Base-by-base conservation (phyloP, 2,888 invertebrate species). In the Calliopum simillimum region DNA sequence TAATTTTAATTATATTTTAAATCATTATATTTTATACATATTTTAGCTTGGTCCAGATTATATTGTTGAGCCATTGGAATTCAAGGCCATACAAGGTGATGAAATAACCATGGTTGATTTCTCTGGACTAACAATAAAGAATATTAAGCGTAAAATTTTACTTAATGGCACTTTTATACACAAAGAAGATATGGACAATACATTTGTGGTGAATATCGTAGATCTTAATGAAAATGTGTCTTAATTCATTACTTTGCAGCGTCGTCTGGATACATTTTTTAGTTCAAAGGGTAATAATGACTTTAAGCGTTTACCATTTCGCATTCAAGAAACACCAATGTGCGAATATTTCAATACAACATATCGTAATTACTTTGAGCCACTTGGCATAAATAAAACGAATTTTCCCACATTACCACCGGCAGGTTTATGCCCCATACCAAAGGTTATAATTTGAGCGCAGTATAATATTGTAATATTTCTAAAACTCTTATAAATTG, bases 371-470 rank as follows among this genome's bases (percentile, higher is more conserved):
- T 71, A 66, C 33, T 46, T 64, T 19, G 68, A 64, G 33, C 67
- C 70, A 12, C 23, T 33, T 14, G 65, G 68, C 16, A 59, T 33
- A 4, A 49, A 16, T 14, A 33, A 69, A 46, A 44, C 71, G 11
- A 62, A 71, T 49, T 71, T 69, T 61, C 73, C 73, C n/a, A 49
- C 12, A 23, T 61, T 73, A 12, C 71, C 73, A 19, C 71, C 71
- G 41, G 69, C 68, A 43, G 73, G 73, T 21, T 25, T 73, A 47
- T 73, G 73, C 25, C 73, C 72, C 1, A 47, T 73, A n/a, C 72
- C 70, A 58, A 73, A 73, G 66, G 73, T 73, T 23, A 23, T 4
- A n/a, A n/a, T 5, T 25, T 56, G 56, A 13, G 46, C 46, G 46
- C 46, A 13, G n/a, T n/a, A 8, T 23, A 14, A 21, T 21, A 16